These are phyloP conservation scores for Garrulus glandarius DNA, from an alignment of 2,797 vertebrate species.

Conservation along the genomic window DNA sequence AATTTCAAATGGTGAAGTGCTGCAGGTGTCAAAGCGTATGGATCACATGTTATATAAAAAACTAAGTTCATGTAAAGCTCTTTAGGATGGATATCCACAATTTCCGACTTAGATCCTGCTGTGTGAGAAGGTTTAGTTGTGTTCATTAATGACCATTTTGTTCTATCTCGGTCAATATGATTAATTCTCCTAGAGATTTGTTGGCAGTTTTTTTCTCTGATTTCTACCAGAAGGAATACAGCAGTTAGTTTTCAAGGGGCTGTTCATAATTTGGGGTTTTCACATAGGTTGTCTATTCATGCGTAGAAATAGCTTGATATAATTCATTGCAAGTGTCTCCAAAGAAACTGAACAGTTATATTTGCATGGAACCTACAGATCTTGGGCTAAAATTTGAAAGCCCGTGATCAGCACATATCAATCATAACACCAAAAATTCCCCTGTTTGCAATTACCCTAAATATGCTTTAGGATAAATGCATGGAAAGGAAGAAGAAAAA, in stretches of 20 bases:
- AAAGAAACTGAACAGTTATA: neutral
- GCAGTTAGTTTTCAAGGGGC: conserved; percentile 34
- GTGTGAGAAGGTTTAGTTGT: neutral
- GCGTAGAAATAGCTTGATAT: conserved; percentile 36
- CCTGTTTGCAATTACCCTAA: neutral
- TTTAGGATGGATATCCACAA: neutral
- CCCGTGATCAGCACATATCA: neutral
- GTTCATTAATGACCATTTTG: neutral
- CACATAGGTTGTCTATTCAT: conserved; percentile 25
- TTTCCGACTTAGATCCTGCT: neutral
- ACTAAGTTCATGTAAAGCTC: neutral
- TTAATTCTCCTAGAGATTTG: conserved; percentile 11
- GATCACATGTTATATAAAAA: neutral
- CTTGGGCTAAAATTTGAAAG: neutral
- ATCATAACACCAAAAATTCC: neutral
- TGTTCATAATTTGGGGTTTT: conserved; percentile 36
- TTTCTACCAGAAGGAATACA: neutral
- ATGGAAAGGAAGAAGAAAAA: neutral
- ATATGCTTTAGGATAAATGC: neutral
- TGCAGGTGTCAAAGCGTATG: neutral
- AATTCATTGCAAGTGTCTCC: conserved; percentile 18
- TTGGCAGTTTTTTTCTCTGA: neutral
- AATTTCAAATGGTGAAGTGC: neutral
- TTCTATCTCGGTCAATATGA: neutral
- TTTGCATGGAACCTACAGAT: neutral